Evolutionary conservation across 2,888 invertebrate genomes (phyloP), one percentile per base, ranked within the genome.

Genomic region (Steinernema scapterisci): DNA sequence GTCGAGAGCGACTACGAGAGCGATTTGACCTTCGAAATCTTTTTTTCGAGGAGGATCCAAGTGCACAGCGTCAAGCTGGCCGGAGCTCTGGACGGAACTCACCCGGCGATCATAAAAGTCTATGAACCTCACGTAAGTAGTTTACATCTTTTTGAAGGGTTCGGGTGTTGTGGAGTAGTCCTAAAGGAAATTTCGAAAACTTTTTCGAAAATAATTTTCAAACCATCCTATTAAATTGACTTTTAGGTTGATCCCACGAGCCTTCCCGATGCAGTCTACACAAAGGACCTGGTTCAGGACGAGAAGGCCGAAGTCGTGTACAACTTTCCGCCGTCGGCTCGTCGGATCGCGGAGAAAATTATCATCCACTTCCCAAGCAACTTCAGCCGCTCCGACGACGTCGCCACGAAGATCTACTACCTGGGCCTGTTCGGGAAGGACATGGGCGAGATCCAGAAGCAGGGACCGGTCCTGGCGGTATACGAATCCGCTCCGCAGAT

Each of bases 1-100:
- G 97, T 97, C 0, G 93, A 95, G 89, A 97, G 97, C 90, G 97
- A 97, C 91, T 93, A 92, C 0, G 97, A 97, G 89, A 94, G 94
- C 89, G 97, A 99, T 89, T 90, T 99, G 3, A 90, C 99, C 1
- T 95, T 99, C 88, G 97, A 96, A 88, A 94, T 97, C 86, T 97
- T 97, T 91, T 99, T 99, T 88, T 94, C 95, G 46, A 96, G 95
- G 44, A 94, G 94, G 90, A 91, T 99, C 0, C 97, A 97, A 89
- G 89, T 99, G 71, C 96, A 96, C 90, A 97, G 97, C 11, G 92
- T 99, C 52, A 93, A 94, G 83, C 90, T 99, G 73, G 91, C 93
- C 82, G 97, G 97, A n/a, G 94, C 94, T 79, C 93, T 95, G 87
- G 92, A 93, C 79, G 92, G 92, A 78, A 90, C 92, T 23, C 38